A percentile compares a stretch with the other conserved stretches of the same genome.
Conservation (phyloP, 2,888 invertebrate species). For the Muscina levida region DNA sequence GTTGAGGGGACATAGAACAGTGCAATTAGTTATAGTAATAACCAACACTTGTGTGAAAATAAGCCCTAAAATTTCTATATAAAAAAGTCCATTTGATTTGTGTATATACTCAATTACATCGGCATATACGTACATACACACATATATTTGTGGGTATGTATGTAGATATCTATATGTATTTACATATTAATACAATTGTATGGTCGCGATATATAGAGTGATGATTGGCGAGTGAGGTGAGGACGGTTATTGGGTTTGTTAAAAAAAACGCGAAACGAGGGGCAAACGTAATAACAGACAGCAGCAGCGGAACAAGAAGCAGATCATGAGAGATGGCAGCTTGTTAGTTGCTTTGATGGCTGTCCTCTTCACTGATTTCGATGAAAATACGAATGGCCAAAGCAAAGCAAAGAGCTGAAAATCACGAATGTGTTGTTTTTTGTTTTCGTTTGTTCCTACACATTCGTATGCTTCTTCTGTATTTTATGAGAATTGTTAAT, state of each 20-base stretch:
- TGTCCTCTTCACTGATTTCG: conserved; percentile 45
- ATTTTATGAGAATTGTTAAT: background rate
- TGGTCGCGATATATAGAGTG: conserved; percentile 26
- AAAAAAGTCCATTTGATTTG: conserved; percentile 47
- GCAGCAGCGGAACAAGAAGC: conserved; percentile 59
- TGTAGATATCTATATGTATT: conserved; percentile 52
- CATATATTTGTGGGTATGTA: conserved; percentile 14
- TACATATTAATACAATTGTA: conserved; percentile 60
- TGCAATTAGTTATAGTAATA: conserved; percentile 18
- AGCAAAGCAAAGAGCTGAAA: conserved; percentile 40
- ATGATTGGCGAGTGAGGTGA: background rate
- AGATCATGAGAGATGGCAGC: conserved; percentile 41
- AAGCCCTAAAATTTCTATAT: conserved; percentile 55
- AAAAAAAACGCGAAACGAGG: conserved; percentile 64
- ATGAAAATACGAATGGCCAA: conserved; percentile 38
- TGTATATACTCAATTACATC: conserved; percentile 52
- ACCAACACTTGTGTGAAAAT: conserved; percentile 28
- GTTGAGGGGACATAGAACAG: background rate
- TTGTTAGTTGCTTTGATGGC: conserved; percentile 34
- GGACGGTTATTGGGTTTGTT: conserved; percentile 33
- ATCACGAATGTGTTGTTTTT: conserved; percentile 46
- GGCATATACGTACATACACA: conserved; percentile 14
- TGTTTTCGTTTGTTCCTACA: conserved; percentile 43
- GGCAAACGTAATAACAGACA: conserved; percentile 57
- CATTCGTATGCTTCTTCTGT: conserved; percentile 46